Conservation (phyloP, 2,888 invertebrate genomes). For the Noctua janthina region DNA sequence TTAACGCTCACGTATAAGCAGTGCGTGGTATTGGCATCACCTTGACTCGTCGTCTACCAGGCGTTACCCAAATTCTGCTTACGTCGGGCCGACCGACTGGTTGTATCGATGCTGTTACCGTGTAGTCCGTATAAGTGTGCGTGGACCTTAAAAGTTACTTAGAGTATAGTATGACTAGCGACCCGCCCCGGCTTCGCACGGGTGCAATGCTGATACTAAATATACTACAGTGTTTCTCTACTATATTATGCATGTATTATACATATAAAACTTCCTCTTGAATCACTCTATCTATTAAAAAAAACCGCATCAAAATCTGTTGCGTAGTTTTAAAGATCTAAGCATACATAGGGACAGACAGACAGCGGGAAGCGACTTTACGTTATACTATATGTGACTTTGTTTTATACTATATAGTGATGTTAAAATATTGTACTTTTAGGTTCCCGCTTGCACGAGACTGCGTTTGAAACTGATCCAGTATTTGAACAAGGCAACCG, state of each 20-base stretch:
- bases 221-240: too few species aligned
- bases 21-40: neutral
- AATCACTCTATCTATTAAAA: too few species aligned
- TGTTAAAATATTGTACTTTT: neutral
- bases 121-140: neutral
- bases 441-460: slow-evolving; percentile 94
- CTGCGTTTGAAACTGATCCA: slow-evolving; percentile 96
- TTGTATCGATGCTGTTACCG: neutral
- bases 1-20: neutral
- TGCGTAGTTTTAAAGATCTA: too few species aligned
- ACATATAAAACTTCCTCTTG: too few species aligned
- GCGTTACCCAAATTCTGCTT: neutral
- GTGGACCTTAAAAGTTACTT: neutral
- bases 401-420: neutral
- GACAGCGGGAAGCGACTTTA: too few species aligned
- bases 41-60: neutral
- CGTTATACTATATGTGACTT: too few species aligned
- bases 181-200: too few species aligned
- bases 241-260: too few species aligned
- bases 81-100: neutral
- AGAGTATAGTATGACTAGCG: neutral
- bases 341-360: too few species aligned
- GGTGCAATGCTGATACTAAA: too few species aligned
- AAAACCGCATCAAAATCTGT: too few species aligned
- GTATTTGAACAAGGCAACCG: slow-evolving; percentile 94